Base-by-base conservation (phyloP, 2,797 vertebrate genomes). In the Gymnoscopelus microlampas region DNA sequence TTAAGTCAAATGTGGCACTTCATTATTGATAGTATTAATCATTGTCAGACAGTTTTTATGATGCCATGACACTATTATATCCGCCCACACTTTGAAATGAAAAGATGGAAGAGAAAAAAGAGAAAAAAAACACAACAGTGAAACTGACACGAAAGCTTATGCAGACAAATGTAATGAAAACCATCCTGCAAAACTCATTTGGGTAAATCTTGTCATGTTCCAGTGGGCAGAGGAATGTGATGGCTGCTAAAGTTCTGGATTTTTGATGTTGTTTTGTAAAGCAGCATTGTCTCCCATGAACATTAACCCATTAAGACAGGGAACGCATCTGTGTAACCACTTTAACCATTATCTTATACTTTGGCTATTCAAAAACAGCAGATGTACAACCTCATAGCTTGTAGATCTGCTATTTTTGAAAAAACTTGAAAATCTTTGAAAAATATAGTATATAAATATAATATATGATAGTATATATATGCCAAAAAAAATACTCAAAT, bases 1-100 rank as follows among this genome's bases (percentile, higher is more conserved):
- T 74, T 35, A 65, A 53, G 73, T 67, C 65, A 68, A 54, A 70
- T 83, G 84, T 74, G 74, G 79, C 57, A 74, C 64, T 77, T 73
- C 55, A 66, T 74, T 81, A 79, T 71, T 85, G 75, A 74, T 78
- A 29, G 50, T 32, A 83, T 86, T 80, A 80, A 81, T 91, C 83
- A 83, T 60, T 78, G 64, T 70, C 80, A 74, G 71, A 67, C 66
- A 68, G 23, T 26, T 63, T 70, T 62, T 64, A 67, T 72, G 76
- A 79, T 73, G 76, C 65, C 50, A 39, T 81, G 69, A 69, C 72
- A 81, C 60, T 66, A 63, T 78, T 76, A 77, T 50, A 81, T 79
- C 62, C 70, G 60, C 60, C 63, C 68, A 2, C 56, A 32, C 24
- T 29, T 50, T 59, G 63, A 81, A 76, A 73, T 50, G 53, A 74